These are phyloP conservation scores for Pterocles gutturalis DNA, from an alignment of 2,113 vertebrate species.

Conservation along the genomic window DNA sequence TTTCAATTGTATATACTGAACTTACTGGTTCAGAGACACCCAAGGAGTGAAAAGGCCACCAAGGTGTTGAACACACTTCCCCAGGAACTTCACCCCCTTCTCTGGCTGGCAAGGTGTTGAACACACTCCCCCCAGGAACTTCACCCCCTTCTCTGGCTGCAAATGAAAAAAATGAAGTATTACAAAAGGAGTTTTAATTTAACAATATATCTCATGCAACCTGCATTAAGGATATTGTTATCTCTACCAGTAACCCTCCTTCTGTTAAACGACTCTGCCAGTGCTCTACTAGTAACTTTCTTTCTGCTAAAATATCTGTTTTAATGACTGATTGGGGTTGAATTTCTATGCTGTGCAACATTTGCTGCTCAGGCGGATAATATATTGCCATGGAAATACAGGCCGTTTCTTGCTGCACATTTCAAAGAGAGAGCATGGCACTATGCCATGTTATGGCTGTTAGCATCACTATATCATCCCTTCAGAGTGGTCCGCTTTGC, in stretches of 20 bases:
- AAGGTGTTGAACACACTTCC: not conserved
- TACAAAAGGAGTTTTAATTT: not conserved
- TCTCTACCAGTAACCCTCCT: not conserved
- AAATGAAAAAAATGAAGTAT: not conserved
- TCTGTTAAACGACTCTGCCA: not conserved
- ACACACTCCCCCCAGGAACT: not conserved
- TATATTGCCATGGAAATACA: conserved; percentile 30
- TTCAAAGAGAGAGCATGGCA: conserved; percentile 54
- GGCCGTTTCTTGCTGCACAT: conserved; percentile 14
- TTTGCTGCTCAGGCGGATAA: conserved; percentile 36
- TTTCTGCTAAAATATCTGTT: conserved; percentile 34
- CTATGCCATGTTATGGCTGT: conserved; percentile 54
- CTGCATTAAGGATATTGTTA: not conserved
- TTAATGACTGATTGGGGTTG: not conserved
- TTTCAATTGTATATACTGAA: not conserved
- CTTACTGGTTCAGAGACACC: not conserved
- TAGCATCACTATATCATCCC: conserved; percentile 48
- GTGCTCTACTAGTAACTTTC: not conserved
- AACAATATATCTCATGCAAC: not conserved
- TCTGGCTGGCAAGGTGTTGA: not conserved
- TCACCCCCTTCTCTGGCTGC: not conserved
- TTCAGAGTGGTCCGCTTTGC: conserved; percentile 41
- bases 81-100: not conserved
- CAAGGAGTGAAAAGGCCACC: not conserved
- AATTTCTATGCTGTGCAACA: conserved; percentile 17